These are phyloP conservation scores for Crematogaster levior DNA, from an alignment of 2,888 invertebrate genomes.

Conservation along the genomic window DNA sequence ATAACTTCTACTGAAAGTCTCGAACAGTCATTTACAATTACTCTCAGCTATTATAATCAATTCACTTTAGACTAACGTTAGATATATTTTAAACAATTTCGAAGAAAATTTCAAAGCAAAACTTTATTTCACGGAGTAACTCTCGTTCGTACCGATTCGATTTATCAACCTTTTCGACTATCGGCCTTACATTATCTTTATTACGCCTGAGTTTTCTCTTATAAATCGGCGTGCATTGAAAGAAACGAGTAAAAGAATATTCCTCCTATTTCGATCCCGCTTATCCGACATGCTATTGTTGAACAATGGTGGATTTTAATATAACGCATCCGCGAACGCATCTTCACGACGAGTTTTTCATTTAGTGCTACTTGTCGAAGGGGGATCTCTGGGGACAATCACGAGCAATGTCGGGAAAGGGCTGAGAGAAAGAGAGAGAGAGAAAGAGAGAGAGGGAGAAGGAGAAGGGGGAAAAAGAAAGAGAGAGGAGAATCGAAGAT, in stretches of 20 bases:
- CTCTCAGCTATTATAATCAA: slow-evolving; percentile 35
- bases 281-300: slow-evolving; percentile 57
- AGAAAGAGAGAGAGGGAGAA: background rate
- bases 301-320: slow-evolving; percentile 80
- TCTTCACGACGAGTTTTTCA: slow-evolving; percentile 76
- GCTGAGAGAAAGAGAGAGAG: background rate
- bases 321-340: slow-evolving; percentile 75
- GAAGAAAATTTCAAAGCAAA: slow-evolving; percentile 13
- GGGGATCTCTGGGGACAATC: slow-evolving; percentile 66
- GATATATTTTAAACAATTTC: slow-evolving; percentile 11
- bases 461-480: background rate
- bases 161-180: slow-evolving; percentile 31
- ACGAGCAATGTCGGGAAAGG: slow-evolving; percentile 26
- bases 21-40: slow-evolving; percentile 36
- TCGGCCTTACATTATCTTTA: slow-evolving; percentile 31
- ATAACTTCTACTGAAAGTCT: slow-evolving; percentile 11
- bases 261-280: slow-evolving; percentile 15
- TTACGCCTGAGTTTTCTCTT: background rate
- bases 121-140: slow-evolving; percentile 7
- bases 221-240: background rate
- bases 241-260: background rate
- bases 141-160: background rate
- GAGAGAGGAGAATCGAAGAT: slow-evolving; percentile 50
- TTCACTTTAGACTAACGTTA: slow-evolving; percentile 11
- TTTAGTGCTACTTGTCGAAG: slow-evolving; percentile 75